phyloP scores from a whole-genome alignment of 1,140 invertebrate genomes.

The Phenacoccus solenopsis region DNA sequence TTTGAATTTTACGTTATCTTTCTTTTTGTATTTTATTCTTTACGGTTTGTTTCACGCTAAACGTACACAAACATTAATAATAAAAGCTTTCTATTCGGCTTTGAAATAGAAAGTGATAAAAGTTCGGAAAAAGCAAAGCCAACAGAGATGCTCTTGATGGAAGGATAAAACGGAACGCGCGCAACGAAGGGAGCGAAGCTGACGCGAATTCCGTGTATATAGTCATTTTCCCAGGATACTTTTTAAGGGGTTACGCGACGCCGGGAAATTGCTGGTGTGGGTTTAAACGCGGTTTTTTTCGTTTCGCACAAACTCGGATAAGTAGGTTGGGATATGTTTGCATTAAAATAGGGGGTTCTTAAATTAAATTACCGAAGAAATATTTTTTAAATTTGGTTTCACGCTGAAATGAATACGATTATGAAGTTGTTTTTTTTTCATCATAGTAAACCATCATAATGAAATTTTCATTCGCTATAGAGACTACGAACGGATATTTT shows the following conservation, averaged over 20 bases:
- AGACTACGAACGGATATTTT: not conserved
- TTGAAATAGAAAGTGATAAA: slow-evolving; percentile 3
- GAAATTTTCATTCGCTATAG: slow-evolving; percentile 3
- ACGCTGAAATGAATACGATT: slow-evolving; percentile 1
- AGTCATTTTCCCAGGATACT: not conserved
- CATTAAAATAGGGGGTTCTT: slow-evolving; percentile 1
- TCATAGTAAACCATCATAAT: not conserved
- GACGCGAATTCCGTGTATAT: not conserved
- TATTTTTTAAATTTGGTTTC: not conserved
- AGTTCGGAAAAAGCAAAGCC: not conserved
- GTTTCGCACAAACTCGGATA: not conserved
- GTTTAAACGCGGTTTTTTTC: not conserved
- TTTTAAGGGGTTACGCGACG: not conserved
- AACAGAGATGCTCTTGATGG: not conserved
- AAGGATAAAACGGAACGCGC: not conserved
- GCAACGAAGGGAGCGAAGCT: not conserved
- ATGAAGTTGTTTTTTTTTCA: not conserved
- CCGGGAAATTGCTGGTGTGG: not conserved
- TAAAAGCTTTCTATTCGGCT: slow-evolving; percentile 1
- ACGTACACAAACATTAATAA: slow-evolving; percentile 3
- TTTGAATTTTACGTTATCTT: not conserved
- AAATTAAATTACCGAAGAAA: slow-evolving; percentile 3
- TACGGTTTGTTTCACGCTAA: not conserved
- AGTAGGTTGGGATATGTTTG: slow-evolving; percentile 1
- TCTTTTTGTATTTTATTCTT: slow-evolving; percentile 3